Evolutionary conservation across 2,797 vertebrate genomes (phyloP).

Genomic region (Staurois parvus): DNA sequence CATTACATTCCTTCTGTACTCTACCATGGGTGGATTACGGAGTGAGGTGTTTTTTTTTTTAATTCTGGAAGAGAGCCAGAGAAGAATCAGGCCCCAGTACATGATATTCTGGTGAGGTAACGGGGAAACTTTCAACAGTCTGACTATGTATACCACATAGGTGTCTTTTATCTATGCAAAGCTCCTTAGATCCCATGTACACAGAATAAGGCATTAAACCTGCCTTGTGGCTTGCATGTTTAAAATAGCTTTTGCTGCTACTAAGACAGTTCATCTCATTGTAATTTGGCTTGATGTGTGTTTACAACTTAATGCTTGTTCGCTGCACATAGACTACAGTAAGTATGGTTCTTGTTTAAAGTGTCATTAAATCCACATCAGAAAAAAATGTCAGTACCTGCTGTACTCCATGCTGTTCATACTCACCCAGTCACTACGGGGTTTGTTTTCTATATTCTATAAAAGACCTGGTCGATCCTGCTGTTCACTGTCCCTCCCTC

Average conservation of each 20-base stretch:
- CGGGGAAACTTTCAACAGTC: conserved; percentile 44
- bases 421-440: no score
- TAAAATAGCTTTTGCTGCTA: conserved; percentile 20
- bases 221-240: conserved; percentile 20
- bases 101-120: conserved; percentile 59
- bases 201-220: conserved; percentile 32
- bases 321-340: background rate
- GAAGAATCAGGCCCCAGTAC: conserved; percentile 40
- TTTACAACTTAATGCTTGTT: no score
- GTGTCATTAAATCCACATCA: no score
- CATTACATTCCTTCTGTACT: conserved; percentile 44
- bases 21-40: conserved; percentile 30
- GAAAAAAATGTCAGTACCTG: no score
- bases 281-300: background rate
- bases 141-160: conserved; percentile 36
- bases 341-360: background rate
- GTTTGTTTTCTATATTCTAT: no score
- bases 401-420: no score
- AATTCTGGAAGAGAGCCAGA: conserved; percentile 31
- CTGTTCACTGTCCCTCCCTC: no score
- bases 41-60: conserved; percentile 4
- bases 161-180: background rate
- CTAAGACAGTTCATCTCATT: background rate
- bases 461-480: no score
- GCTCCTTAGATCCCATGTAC: conserved; percentile 18